A percentile compares a stretch with the other conserved stretches of the same genome.
Conservation (phyloP, 2,113 vertebrate species). For the Capricornis sumatraensis region DNA sequence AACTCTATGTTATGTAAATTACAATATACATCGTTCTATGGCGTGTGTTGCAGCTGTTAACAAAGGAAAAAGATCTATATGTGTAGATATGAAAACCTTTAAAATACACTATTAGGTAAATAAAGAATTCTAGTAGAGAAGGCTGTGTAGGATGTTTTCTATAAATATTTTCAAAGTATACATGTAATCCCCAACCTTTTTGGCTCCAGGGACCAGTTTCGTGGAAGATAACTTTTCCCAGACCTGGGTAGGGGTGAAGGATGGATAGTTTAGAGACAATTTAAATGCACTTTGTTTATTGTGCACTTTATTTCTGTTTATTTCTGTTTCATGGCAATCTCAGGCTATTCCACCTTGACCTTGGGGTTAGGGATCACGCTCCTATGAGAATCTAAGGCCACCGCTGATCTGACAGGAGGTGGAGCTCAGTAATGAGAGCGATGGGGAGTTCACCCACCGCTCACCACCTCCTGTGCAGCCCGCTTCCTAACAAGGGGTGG, state of each 20-base stretch:
- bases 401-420: not conserved
- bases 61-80: not conserved
- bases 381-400: not conserved
- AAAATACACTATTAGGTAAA: not conserved
- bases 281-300: not conserved
- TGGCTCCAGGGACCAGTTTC: not conserved
- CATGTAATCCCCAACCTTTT: not conserved
- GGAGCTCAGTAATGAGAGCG: not conserved
- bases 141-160: not conserved
- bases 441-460: not conserved
- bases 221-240: not conserved
- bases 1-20: not conserved
- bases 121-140: not conserved
- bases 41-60: not conserved
- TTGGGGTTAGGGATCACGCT: not conserved
- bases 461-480: not conserved
- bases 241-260: not conserved
- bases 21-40: not conserved
- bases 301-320: not conserved
- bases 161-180: not conserved
- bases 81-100: not conserved
- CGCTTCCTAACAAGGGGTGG: not conserved
- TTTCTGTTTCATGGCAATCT: not conserved
- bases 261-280: not conserved
- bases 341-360: not conserved